These are phyloP conservation scores for Neodiprion pinetum DNA, from an alignment of 1,140 invertebrate genomes.

Conservation along the genomic window DNA sequence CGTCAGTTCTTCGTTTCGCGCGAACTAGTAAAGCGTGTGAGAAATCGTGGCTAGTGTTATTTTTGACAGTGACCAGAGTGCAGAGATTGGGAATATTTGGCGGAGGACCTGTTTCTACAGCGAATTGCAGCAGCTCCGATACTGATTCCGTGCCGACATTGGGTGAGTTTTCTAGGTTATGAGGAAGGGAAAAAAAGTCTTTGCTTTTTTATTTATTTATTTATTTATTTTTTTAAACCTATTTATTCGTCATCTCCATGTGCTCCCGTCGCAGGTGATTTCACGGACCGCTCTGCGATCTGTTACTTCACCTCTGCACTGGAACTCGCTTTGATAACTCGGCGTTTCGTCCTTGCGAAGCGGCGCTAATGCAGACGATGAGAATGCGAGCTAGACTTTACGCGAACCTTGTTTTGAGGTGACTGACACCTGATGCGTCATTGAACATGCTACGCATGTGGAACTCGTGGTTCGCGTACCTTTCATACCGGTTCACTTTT, in stretches of 20 bases:
- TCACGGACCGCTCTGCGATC: background rate
- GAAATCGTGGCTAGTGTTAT: background rate
- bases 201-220: too few species aligned
- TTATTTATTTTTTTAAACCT: background rate
- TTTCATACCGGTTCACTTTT: background rate
- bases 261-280: background rate
- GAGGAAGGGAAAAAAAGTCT: too few species aligned
- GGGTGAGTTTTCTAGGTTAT: too few species aligned
- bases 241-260: background rate
- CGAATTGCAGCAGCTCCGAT: background rate
- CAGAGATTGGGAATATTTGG: background rate
- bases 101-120: background rate
- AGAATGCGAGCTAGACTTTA: background rate
- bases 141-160: too few species aligned
- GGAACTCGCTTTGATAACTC: background rate
- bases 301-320: too few species aligned
- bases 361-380: background rate
- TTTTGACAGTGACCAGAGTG: background rate
- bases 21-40: background rate
- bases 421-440: conserved; percentile 64
- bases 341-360: background rate
- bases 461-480: conserved; percentile 31
- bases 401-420: conserved; percentile 41
- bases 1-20: background rate
- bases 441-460: conserved; percentile 55